Percentiles rank a stretch among this genome's conserved stretches.
Evolutionary conservation across 2,113 vertebrate genomes (phyloP).

Genomic region (Proterorhinus semilunaris): DNA sequence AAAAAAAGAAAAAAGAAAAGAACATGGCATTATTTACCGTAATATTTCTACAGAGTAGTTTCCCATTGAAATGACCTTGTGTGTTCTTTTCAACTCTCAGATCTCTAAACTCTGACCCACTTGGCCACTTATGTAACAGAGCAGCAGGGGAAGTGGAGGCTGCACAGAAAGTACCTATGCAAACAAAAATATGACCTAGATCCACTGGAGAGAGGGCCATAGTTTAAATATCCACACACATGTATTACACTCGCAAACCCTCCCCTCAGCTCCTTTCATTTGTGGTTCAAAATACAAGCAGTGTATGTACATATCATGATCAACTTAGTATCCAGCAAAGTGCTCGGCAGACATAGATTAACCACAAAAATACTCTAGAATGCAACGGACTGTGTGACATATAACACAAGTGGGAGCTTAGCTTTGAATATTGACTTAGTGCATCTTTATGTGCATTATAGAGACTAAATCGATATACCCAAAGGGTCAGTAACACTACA

Average conservation of each 20-base stretch:
- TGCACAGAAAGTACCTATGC: constrained; percentile 33
- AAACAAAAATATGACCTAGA: constrained; percentile 38
- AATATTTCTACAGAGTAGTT: background rate
- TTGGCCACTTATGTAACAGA: constrained; percentile 36
- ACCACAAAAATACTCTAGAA: constrained; percentile 13
- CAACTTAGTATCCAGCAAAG: constrained; percentile 53
- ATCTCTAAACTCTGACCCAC: constrained; percentile 31
- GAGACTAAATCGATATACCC: too few relatives aligned
- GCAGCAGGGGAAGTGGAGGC: constrained; percentile 18
- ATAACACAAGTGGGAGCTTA: background rate
- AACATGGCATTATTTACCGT: background rate
- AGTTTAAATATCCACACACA: constrained; percentile 22
- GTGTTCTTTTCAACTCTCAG: background rate
- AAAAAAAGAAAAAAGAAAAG: too few relatives aligned
- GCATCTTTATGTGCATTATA: too few relatives aligned
- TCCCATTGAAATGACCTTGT: background rate
- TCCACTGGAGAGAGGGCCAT: constrained; percentile 10
- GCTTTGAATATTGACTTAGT: too few relatives aligned
- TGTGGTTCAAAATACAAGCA: constrained; percentile 44
- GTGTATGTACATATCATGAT: constrained; percentile 43
- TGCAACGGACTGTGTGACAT: constrained; percentile 21
- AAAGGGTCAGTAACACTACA: too few relatives aligned
- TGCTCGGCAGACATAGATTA: constrained; percentile 31
- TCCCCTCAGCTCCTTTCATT: constrained; percentile 10
- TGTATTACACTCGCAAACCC: constrained; percentile 8